phyloP scores from a whole-genome alignment of 2,888 invertebrate genomes.

The Amphipyra tragopoginis region DNA sequence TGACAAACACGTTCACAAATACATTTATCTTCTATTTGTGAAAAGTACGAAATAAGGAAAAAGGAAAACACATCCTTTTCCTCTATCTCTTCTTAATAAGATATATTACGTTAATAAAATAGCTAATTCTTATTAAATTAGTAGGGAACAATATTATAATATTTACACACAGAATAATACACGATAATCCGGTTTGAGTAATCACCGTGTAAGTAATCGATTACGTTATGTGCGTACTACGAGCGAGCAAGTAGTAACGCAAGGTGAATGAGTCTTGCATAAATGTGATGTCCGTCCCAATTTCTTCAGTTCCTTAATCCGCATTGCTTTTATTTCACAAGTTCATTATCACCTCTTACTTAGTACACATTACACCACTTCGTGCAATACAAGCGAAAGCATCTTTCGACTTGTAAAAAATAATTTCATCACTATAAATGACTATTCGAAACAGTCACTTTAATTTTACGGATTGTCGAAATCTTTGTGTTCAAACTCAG shows the following conservation, averaged over 20 bases:
- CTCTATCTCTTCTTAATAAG: no score
- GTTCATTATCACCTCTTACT: constrained; percentile 24
- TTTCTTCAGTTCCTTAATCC: constrained; percentile 64
- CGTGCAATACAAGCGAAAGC: constrained; percentile 26
- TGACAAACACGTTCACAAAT: no score
- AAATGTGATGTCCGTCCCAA: constrained; percentile 64
- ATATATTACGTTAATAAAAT: no score
- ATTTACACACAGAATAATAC: neutral
- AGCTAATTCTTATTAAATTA: no score
- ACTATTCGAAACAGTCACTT: constrained; percentile 20
- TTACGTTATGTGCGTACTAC: constrained; percentile 49
- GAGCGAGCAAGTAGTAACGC: constrained; percentile 52
- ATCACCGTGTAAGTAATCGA: constrained; percentile 16
- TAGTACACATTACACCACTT: constrained; percentile 32
- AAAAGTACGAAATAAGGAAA: no score
- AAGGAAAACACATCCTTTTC: no score
- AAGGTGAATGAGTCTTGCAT: constrained; percentile 64
- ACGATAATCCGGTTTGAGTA: constrained; percentile 37
- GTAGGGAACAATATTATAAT: no score
- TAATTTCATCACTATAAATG: constrained; percentile 15
- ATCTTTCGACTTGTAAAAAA: constrained; percentile 6
- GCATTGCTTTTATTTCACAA: constrained; percentile 50
- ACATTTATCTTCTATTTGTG: no score
- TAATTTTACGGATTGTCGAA: constrained; percentile 18
- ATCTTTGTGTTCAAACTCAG: constrained; percentile 12